phyloP scores from a whole-genome alignment of 2,888 invertebrate species.

The Troides oblongomaculatus region DNA sequence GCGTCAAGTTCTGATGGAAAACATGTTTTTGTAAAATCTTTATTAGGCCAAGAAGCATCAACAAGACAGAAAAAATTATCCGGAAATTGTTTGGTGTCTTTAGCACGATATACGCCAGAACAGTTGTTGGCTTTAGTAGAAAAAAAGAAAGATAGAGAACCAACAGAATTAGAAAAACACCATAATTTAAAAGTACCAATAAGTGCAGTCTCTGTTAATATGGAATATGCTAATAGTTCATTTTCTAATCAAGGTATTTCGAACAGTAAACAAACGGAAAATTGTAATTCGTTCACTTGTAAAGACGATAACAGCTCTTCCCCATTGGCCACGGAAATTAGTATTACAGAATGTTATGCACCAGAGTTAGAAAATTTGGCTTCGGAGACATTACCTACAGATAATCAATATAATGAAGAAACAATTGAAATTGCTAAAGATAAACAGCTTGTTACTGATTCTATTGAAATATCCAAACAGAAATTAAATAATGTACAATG shows the following conservation, averaged over 20 bases:
- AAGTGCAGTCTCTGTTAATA: not conserved
- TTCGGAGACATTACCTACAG: not conserved
- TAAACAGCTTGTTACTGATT: not conserved
- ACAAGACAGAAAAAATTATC: constrained; percentile 50
- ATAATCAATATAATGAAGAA: not conserved
- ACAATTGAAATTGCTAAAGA: not conserved
- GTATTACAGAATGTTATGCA: not conserved
- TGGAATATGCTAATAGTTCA: not conserved
- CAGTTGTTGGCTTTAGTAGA: constrained; percentile 24
- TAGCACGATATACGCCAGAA: constrained; percentile 38
- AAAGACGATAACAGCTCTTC: constrained; percentile 4
- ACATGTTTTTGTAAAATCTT: constrained; percentile 51
- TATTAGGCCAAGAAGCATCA: constrained; percentile 40
- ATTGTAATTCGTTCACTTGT: constrained; percentile 56
- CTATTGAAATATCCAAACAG: constrained; percentile 8
- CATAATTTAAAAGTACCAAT: not conserved
- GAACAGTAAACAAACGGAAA: constrained; percentile 49
- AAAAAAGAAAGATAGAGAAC: not conserved
- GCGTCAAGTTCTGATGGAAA: constrained; percentile 35
- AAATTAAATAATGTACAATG: constrained; percentile 35
- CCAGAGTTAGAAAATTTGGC: not conserved
- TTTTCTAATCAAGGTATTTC: constrained; percentile 9
- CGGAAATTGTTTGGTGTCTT: constrained; percentile 51
- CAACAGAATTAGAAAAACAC: not conserved
- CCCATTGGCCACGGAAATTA: constrained; percentile 1